phyloP scores from a whole-genome alignment of 2,888 invertebrate genomes.

The Tenthredo scrophulariae region DNA sequence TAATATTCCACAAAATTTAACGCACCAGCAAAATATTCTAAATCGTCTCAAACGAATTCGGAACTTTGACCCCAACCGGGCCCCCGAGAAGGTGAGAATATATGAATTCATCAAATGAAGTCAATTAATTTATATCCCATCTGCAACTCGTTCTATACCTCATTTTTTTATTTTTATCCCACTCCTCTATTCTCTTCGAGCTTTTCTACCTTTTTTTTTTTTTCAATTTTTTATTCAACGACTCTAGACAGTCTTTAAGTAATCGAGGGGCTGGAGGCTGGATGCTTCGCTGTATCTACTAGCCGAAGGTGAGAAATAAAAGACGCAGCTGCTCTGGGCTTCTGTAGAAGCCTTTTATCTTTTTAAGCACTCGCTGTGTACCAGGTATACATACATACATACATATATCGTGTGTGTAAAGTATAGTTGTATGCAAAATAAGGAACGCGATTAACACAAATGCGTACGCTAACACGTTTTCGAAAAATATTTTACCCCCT shows the following conservation, averaged over 20 bases:
- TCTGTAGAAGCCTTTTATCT: conserved; percentile 31
- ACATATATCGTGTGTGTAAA: not conserved
- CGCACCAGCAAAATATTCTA: too few relatives aligned
- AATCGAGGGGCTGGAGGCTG: not conserved
- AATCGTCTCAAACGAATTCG: too few relatives aligned
- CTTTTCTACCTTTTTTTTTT: not conserved
- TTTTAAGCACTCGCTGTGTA: conserved; percentile 24
- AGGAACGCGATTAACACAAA: not conserved
- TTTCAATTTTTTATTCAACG: not conserved
- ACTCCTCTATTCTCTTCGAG: not conserved
- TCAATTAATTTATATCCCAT: not conserved
- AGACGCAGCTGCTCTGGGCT: not conserved
- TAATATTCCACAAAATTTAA: too few relatives aligned
- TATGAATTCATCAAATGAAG: too few relatives aligned
- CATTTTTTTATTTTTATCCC: not conserved
- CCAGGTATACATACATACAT: not conserved
- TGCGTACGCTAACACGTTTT: not conserved
- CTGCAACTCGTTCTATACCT: not conserved
- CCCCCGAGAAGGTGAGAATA: too few relatives aligned
- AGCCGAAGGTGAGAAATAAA: conserved; percentile 38
- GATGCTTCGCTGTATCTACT: not conserved
- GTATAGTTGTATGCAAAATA: not conserved
- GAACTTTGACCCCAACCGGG: too few relatives aligned
- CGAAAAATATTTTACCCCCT: not conserved
- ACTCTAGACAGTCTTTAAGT: conserved; percentile 27